Conservation (phyloP, 2,113 vertebrate genomes). For the Camelus dromedarius region DNA sequence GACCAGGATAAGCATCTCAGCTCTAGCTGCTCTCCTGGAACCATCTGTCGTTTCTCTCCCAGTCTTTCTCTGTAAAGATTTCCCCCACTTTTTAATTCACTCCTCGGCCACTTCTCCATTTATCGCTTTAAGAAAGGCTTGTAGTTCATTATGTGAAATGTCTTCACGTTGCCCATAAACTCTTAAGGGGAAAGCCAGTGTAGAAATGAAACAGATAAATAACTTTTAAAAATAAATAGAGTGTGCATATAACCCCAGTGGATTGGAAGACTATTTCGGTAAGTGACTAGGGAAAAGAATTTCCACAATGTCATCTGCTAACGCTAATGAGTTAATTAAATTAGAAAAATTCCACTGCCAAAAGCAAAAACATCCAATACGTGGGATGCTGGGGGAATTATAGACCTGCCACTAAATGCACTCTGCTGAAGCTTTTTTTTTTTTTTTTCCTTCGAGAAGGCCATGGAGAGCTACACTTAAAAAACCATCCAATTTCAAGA, state of each 20-base stretch:
- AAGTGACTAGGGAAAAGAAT: slow-evolving; percentile 78
- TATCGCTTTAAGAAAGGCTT: slow-evolving; percentile 48
- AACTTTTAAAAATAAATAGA: slow-evolving; percentile 59
- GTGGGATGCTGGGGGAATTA: slow-evolving; percentile 77
- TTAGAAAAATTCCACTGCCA: slow-evolving; percentile 86
- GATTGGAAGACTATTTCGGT: slow-evolving; percentile 80
- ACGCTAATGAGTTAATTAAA: slow-evolving; percentile 88
- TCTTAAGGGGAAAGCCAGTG: slow-evolving; percentile 47
- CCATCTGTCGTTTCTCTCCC: slow-evolving; percentile 67
- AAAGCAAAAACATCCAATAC: slow-evolving; percentile 82
- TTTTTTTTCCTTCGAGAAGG: slow-evolving; percentile 18
- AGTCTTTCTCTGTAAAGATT: slow-evolving; percentile 48
- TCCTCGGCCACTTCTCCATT: slow-evolving; percentile 35
- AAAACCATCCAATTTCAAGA: slow-evolving; percentile 76
- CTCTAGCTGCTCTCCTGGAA: slow-evolving; percentile 19
- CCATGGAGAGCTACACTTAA: slow-evolving; percentile 72
- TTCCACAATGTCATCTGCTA: slow-evolving; percentile 83
- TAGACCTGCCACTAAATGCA: slow-evolving; percentile 49
- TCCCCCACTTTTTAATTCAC: not conserved
- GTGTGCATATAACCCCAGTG: slow-evolving; percentile 72
- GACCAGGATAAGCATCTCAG: not conserved
- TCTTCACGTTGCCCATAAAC: slow-evolving; percentile 12
- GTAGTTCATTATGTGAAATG: slow-evolving; percentile 45
- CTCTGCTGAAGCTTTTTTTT: slow-evolving; percentile 68
- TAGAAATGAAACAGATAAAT: slow-evolving; percentile 67